phyloP scores from a whole-genome alignment of 2,797 vertebrate genomes.

The Babyrousa celebensis region DNA sequence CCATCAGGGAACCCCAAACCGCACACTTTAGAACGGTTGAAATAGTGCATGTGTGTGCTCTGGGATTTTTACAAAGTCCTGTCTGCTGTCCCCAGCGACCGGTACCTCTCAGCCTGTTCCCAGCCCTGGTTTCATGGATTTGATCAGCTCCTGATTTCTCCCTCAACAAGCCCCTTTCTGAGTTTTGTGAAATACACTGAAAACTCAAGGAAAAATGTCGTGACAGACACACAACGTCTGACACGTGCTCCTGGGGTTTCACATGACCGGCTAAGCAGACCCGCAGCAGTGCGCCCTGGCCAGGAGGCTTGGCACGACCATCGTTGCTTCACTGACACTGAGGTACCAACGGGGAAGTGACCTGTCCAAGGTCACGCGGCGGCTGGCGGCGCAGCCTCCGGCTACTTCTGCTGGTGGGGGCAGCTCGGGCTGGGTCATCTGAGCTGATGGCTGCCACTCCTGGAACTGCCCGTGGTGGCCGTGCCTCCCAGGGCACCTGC shows the following conservation, averaged over 20 bases:
- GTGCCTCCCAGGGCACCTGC: rapidly evolving
- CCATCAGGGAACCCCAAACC: too few relatives aligned
- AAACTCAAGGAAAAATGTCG: background rate
- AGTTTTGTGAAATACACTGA: background rate
- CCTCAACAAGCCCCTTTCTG: too few relatives aligned
- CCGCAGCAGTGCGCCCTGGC: rapidly evolving
- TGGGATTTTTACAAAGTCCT: too few relatives aligned
- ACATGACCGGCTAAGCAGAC: rapidly evolving
- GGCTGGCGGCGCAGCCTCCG: rapidly evolving
- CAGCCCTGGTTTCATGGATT: too few relatives aligned
- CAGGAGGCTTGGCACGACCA: rapidly evolving
- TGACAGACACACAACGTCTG: too few relatives aligned
- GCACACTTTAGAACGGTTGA: too few relatives aligned
- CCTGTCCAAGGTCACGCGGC: background rate
- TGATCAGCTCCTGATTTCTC: too few relatives aligned
- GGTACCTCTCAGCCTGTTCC: too few relatives aligned
- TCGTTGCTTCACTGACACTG: rapidly evolving
- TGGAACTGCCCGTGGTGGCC: background rate
- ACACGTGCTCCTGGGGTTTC: rapidly evolving
- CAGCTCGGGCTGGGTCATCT: rapidly evolving
- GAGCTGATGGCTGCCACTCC: background rate
- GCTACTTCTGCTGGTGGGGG: rapidly evolving
- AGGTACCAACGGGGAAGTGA: background rate
- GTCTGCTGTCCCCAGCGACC: too few relatives aligned
- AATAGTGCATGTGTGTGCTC: too few relatives aligned